Conservation (phyloP, 2,113 vertebrate genomes). For the Lontra canadensis region DNA sequence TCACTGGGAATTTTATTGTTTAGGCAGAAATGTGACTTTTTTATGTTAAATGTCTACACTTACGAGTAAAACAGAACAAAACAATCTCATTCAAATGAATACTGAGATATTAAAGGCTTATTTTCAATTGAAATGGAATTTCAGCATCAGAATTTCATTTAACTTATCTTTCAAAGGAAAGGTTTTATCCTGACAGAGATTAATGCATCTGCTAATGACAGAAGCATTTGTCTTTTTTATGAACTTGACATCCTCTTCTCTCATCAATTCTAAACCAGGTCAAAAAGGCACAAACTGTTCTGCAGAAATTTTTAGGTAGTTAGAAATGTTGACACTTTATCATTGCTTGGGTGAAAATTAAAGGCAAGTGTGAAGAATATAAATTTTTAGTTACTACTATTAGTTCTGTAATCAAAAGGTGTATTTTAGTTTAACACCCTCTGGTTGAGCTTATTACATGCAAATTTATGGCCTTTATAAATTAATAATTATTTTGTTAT, state of each 20-base stretch:
- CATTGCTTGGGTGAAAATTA: not conserved
- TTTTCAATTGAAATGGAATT: slow-evolving; percentile 15
- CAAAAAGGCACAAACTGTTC: not conserved
- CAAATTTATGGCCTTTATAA: not conserved
- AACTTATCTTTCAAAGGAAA: not conserved
- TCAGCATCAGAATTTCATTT: not conserved
- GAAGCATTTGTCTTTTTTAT: slow-evolving; percentile 36
- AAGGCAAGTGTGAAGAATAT: not conserved
- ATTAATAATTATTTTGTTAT: not conserved
- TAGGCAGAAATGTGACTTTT: not conserved
- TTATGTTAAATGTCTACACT: not conserved
- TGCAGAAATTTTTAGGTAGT: not conserved
- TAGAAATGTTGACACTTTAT: not conserved
- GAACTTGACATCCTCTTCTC: slow-evolving; percentile 28
- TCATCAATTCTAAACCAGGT: not conserved
- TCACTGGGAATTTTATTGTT: not conserved
- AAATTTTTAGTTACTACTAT: not conserved
- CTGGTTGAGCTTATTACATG: not conserved
- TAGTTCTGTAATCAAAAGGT: not conserved
- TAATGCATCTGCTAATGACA: not conserved
- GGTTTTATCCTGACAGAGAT: not conserved
- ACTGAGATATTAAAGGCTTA: not conserved
- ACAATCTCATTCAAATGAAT: not conserved
- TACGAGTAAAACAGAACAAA: not conserved
- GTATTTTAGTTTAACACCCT: not conserved